Base-by-base conservation (phyloP, 2,888 invertebrate genomes). In the Nomada fucata region DNA sequence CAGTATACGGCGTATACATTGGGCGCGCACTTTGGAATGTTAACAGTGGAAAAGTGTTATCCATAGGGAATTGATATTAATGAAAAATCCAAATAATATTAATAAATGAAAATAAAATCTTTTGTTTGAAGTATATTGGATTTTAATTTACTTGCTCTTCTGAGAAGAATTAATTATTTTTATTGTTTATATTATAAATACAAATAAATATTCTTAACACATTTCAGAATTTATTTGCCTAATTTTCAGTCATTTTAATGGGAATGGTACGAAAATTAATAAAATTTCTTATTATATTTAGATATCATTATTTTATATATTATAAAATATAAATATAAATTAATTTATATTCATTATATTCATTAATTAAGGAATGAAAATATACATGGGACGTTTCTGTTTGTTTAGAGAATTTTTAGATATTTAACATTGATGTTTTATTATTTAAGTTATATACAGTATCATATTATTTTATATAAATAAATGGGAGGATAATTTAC, bases 1-100 rank as follows among this genome's bases (percentile, higher is more conserved):
- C 76, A 79, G 64, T 79, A 70, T 65, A 76, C 59, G 36, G 7
- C 15, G 47, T 47, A 10, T 47, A 15, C 18, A 15, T 65, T 36
- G 52, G 55, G 69, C 75, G 79, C 63, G 79, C 20, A 70, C 23
- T 13, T 79, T 76, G 29, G 75, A 75, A 68, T 55, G 15, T 67
- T n/a, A 36, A 11, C 9, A 9, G 26, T n/a, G 26, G 15, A 47
- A 7, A 42, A 53, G 23, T 50, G 3, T 47, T 13, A 47, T 47
- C 47, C 47, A 15, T 47, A 0, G 47, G 47, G 47, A 15, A 47
- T 47, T 11, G 47, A 15, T 29, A 61, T 42, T n/a, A 7, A 20
- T n/a, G 2, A 2, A n/a, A 42, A 18, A 55, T 36, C 4, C 15
- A 42, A 42, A 63, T 20, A 18, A 36, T 3, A 13, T 23, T 26